These are phyloP conservation scores for Nomada fabriciana DNA, from an alignment of 2,888 invertebrate species.

Conservation along the genomic window DNA sequence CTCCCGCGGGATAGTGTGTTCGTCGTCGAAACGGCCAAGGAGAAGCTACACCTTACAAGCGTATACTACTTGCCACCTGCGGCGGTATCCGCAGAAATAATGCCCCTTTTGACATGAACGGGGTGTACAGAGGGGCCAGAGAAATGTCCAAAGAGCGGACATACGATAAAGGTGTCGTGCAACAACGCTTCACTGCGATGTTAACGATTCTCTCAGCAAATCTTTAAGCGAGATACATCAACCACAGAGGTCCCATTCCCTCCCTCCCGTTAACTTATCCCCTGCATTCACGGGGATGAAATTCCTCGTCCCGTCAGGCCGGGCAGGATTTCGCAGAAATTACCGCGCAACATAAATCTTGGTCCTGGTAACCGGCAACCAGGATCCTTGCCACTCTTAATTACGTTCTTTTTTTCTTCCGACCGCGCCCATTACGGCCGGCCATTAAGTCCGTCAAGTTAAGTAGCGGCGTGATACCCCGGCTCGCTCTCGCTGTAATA, in stretches of 20 bases:
- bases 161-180: neutral
- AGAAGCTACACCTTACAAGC: conserved; percentile 41
- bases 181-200: neutral
- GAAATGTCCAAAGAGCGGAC: neutral
- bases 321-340: conserved; percentile 70
- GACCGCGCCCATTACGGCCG: conserved; percentile 75
- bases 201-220: conserved; percentile 29
- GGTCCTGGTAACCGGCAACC: conserved; percentile 59
- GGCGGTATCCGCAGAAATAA: conserved; percentile 22
- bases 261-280: neutral
- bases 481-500: conserved; percentile 60
- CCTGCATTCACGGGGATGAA: conserved; percentile 28
- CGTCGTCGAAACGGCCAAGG: conserved; percentile 28
- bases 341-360: conserved; percentile 76
- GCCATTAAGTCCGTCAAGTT: conserved; percentile 80
- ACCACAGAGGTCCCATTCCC: too few relatives aligned
- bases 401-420: conserved; percentile 74
- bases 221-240: conserved; percentile 27
- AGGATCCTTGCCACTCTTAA: conserved; percentile 77
- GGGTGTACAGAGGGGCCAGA: neutral
- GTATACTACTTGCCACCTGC: conserved; percentile 41
- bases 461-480: conserved; percentile 78
- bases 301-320: conserved; percentile 53
- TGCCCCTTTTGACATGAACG: conserved; percentile 16
- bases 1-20: conserved; percentile 15